Evolutionary conservation across 2,113 vertebrate genomes (phyloP).

Genomic region (Osmerus mordax): DNA sequence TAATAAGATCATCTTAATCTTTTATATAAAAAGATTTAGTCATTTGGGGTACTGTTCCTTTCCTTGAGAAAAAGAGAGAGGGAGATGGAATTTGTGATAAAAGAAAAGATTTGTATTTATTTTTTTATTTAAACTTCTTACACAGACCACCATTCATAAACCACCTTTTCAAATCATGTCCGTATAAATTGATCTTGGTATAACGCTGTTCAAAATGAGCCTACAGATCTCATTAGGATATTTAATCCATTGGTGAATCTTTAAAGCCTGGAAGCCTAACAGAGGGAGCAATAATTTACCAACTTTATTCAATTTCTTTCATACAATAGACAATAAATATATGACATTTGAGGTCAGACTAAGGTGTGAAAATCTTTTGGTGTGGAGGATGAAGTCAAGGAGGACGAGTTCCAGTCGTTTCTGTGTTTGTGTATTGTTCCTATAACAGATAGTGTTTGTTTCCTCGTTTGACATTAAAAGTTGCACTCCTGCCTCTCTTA

Average conservation of each 20-base stretch:
- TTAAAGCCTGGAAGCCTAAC: neutral
- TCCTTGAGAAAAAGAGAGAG: too few species aligned
- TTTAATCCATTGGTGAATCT: neutral
- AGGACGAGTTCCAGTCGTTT: neutral
- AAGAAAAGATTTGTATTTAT: too few species aligned
- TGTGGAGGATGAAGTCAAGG: neutral
- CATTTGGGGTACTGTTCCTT: conserved; percentile 57
- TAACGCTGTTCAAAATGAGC: too few species aligned
- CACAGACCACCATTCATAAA: too few species aligned
- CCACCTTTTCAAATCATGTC: neutral
- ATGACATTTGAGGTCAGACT: too few species aligned
- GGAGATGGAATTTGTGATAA: too few species aligned
- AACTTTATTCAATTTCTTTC: neutral
- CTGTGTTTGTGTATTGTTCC: neutral
- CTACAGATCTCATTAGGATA: neutral
- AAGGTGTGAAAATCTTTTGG: too few species aligned
- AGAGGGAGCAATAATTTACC: neutral
- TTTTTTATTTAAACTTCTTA: too few species aligned
- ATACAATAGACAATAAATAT: neutral
- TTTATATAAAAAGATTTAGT: conserved; percentile 53
- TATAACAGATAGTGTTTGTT: neutral
- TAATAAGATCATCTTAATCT: conserved; percentile 75
- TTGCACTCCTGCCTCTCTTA: too few species aligned
- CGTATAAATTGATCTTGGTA: neutral
- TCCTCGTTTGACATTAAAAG: too few species aligned